phyloP scores from a whole-genome alignment of 2,888 invertebrate species.

The Beris chalybata region DNA sequence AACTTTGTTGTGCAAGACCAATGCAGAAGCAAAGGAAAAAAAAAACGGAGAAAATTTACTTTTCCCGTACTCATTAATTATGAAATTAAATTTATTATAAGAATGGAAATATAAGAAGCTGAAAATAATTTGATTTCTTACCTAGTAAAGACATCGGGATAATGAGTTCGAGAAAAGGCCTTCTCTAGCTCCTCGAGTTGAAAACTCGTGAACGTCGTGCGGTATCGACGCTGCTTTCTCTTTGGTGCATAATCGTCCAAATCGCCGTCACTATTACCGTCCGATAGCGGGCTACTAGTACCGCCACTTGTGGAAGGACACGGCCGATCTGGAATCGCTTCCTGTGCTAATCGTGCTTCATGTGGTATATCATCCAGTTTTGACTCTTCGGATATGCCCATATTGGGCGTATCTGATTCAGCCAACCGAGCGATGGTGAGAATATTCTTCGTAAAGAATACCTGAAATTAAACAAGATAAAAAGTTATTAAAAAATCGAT shows the following conservation, averaged over 20 bases:
- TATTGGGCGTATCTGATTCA: slow-evolving; percentile 42
- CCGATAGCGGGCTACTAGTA: slow-evolving; percentile 59
- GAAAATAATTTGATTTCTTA: slow-evolving; percentile 51
- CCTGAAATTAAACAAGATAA: slow-evolving; percentile 35
- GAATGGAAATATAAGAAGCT: not conserved
- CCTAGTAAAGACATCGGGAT: slow-evolving; percentile 97
- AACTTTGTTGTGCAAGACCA: too few relatives aligned
- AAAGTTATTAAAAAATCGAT: slow-evolving; percentile 19
- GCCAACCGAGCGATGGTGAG: slow-evolving; percentile 39
- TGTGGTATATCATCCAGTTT: slow-evolving; percentile 57
- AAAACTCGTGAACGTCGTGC: slow-evolving; percentile 94
- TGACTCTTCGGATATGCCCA: slow-evolving; percentile 59
- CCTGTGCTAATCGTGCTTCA: slow-evolving; percentile 56
- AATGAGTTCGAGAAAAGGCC: slow-evolving; percentile 95
- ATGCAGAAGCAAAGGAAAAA: not conserved
- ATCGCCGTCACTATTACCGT: slow-evolving; percentile 67
- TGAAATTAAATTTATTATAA: not conserved
- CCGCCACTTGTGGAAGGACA: slow-evolving; percentile 55
- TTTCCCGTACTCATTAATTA: not conserved
- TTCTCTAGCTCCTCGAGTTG: slow-evolving; percentile 96
- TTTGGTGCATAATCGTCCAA: slow-evolving; percentile 81
- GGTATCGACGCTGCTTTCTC: slow-evolving; percentile 84
- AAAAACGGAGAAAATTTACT: slow-evolving; percentile 5
- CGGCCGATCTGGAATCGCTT: slow-evolving; percentile 57
- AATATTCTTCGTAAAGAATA: slow-evolving; percentile 31